A percentile compares a stretch with the other conserved stretches of the same genome.
phyloP scores from a whole-genome alignment of 2,888 invertebrate genomes.

The Idaea biselata region DNA sequence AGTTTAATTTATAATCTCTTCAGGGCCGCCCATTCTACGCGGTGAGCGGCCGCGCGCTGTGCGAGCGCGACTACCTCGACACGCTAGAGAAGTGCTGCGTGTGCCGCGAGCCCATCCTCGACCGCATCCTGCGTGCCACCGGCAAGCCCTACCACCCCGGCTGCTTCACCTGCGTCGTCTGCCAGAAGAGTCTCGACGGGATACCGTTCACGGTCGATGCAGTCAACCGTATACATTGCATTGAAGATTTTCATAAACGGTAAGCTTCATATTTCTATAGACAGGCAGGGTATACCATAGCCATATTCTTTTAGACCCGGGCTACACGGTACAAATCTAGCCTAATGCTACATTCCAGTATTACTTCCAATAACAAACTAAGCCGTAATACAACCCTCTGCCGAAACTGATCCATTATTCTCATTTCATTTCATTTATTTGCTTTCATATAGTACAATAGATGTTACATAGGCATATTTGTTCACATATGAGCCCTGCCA shows the following conservation, averaged over 20 bases:
- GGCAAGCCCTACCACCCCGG: constrained; percentile 98
- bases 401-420: too few relatives aligned
- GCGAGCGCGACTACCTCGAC: constrained; percentile 96
- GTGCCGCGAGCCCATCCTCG: constrained; percentile 96
- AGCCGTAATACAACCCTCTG: too few relatives aligned
- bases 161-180: constrained; percentile 98
- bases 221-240: constrained; percentile 99
- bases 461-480: too few relatives aligned
- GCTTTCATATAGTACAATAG: too few relatives aligned
- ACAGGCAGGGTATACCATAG: neutral
- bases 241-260: constrained; percentile 88
- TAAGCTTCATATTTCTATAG: too few relatives aligned
- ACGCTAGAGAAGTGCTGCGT: constrained; percentile 99
- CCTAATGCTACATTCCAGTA: too few relatives aligned
- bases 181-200: constrained; percentile 98
- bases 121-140: constrained; percentile 95
- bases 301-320: too few relatives aligned
- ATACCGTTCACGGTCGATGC: constrained; percentile 99
- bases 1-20: constrained; percentile 16
- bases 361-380: too few relatives aligned
- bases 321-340: too few relatives aligned
- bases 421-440: too few relatives aligned
- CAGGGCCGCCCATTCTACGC: constrained; percentile 97
- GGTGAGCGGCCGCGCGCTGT: constrained; percentile 95
- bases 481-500: too few relatives aligned